Percentiles rank a stretch among this genome's conserved stretches.
These are phyloP conservation scores for Dasyurus viverrinus DNA, from an alignment of 2,113 vertebrate species.

Conservation along the genomic window DNA sequence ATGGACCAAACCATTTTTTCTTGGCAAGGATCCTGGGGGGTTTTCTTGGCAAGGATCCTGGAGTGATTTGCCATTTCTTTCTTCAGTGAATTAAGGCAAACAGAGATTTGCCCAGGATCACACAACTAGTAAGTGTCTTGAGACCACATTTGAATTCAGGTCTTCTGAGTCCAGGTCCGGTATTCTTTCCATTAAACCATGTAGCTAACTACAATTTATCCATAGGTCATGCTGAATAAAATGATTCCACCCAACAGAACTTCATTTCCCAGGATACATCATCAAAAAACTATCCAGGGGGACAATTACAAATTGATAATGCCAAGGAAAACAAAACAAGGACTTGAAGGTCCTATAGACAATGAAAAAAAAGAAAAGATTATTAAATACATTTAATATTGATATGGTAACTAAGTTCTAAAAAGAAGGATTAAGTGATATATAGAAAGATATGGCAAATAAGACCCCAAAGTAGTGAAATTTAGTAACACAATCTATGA, in stretches of 20 bases:
- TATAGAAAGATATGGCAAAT: background rate
- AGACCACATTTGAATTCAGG: background rate
- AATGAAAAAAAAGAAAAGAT: too few relatives aligned
- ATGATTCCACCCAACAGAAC: background rate
- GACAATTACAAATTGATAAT: background rate
- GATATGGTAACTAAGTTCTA: background rate
- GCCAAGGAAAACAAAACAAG: background rate
- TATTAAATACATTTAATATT: background rate
- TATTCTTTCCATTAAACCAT: background rate
- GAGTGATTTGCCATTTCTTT: background rate
- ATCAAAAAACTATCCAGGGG: background rate
- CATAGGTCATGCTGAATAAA: background rate
- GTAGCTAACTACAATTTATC: background rate
- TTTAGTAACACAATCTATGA: background rate
- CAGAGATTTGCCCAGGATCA: background rate
- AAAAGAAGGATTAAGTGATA: background rate
- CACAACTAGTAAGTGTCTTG: background rate
- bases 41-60: background rate
- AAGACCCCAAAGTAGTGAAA: background rate
- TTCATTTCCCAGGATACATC: background rate
- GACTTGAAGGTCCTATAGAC: too few relatives aligned
- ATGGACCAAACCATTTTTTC: background rate
- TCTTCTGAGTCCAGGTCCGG: background rate
- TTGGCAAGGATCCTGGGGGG: background rate
- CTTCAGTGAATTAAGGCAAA: background rate